Base-by-base conservation (phyloP, 2,888 invertebrate genomes). In the Papilio protenor region DNA sequence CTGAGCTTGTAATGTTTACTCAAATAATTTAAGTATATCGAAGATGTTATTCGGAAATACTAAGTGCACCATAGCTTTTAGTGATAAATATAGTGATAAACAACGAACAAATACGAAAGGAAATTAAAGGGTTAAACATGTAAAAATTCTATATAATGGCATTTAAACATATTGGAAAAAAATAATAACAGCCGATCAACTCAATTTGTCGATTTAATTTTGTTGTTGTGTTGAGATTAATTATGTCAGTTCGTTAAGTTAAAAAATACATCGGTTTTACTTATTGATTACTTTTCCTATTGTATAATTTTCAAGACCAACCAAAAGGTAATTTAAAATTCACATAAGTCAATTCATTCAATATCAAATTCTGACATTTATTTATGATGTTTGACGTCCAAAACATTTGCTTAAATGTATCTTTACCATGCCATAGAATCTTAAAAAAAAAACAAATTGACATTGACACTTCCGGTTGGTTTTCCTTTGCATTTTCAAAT, bases 11-110 rank as follows among this genome's bases (percentile, higher is more conserved):
- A 73, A 73, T 73, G 69, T 69, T 69, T 77, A 12, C 55, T 57
- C 52, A 52, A 52, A 71, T 49, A 73, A 57, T 57, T 49, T 74
- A 61, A 77, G 47, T 55, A 78, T 49, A 3, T n/a, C 33, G 33
- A 40, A 66, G 66, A 66, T 18, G 18, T n/a, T 66, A 40, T 66
- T 66, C n/a, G 40, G 66, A 66, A 11, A 66, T 40, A 33, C n/a
- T 33, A 40, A 40, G 11, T 40, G 66, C 66, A 40, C 66, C 40
- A 66, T 40, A 66, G 40, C 66, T 66, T 61, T 59, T 11, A 66
- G 66, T 66, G 66, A 64, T 64, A 64, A 64, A 40, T 40, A 3
- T 64, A 64, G 40, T 64, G n/a, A 66, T 66, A 66, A 40, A 18
- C 40, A 40, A 64, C 8, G 40, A 64, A 40, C 8, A 66, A 66